phyloP scores from a whole-genome alignment of 2,888 invertebrate genomes.

The Rhimphoctona megacephalus region DNA sequence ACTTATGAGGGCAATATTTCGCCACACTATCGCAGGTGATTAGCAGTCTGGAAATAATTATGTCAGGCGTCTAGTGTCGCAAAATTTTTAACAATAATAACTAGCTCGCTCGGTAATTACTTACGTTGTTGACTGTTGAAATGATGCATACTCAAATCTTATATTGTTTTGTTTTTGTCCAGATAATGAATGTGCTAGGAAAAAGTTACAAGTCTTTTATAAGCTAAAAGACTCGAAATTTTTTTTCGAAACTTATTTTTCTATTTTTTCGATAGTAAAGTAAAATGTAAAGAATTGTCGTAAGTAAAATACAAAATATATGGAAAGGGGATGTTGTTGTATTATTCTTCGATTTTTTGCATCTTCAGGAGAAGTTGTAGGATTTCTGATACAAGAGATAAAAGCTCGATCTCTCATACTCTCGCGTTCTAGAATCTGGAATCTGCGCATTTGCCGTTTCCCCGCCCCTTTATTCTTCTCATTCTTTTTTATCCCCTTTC shows the following conservation, averaged over 20 bases:
- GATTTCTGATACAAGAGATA: conserved; percentile 17
- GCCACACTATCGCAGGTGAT: background rate
- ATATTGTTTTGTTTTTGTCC: background rate
- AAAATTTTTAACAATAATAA: background rate
- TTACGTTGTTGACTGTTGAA: background rate
- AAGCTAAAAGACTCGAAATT: background rate
- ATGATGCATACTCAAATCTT: background rate
- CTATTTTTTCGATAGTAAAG: background rate
- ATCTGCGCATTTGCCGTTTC: conserved; percentile 54
- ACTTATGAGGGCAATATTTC: conserved; percentile 22
- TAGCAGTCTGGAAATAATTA: background rate
- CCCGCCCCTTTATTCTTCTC: background rate
- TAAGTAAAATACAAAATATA: background rate
- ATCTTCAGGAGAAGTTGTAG: background rate
- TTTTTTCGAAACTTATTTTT: background rate
- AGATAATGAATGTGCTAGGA: background rate
- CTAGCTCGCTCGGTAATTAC: background rate
- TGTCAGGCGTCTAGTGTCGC: conserved; percentile 1
- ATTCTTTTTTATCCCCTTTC: background rate
- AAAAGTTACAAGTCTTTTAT: background rate
- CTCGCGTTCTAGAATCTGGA: conserved; percentile 42
- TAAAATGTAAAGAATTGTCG: background rate
- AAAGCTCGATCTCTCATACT: conserved; percentile 30
- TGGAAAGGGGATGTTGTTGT: conserved; percentile 13
- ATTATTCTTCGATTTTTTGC: background rate